These are phyloP conservation scores for Myiopsitta monachus DNA, from an alignment of 2,113 vertebrate genomes.

Conservation along the genomic window DNA sequence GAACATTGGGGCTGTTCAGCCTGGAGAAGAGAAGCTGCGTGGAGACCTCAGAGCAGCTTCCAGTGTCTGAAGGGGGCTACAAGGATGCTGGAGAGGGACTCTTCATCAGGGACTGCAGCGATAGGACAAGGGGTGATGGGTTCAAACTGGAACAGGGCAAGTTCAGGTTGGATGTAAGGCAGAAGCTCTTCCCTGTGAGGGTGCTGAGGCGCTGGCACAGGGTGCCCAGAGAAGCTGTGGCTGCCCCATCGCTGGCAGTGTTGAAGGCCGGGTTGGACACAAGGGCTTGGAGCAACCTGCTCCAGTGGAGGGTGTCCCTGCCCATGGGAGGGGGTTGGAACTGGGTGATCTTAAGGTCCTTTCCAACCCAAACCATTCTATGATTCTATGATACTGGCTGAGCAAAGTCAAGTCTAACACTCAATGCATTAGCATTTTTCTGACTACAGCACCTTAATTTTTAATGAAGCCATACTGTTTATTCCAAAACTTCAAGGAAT, in stretches of 20 bases:
- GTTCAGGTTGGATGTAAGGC: too few species aligned
- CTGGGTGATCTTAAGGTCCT: background rate
- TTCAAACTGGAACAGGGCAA: too few species aligned
- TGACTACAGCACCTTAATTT: background rate
- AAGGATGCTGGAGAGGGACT: too few species aligned
- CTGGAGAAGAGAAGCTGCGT: too few species aligned
- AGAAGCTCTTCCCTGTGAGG: too few species aligned
- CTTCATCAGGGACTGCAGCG: too few species aligned
- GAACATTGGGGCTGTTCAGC: too few species aligned
- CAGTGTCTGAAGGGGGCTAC: too few species aligned
- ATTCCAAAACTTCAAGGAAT: slow-evolving; percentile 2
- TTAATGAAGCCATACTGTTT: background rate
- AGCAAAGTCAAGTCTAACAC: background rate
- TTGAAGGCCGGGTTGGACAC: background rate
- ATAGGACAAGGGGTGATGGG: too few species aligned
- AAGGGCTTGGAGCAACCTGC: background rate
- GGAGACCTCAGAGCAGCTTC: too few species aligned
- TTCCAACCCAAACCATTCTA: background rate
- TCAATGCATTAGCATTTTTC: background rate
- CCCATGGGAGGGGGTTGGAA: accelerated
- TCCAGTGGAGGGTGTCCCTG: background rate
- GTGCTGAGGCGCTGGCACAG: too few species aligned
- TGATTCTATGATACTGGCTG: background rate
- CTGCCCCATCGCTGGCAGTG: background rate
- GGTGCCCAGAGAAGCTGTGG: too few species aligned